phyloP scores from a whole-genome alignment of 1,140 invertebrate species.

The Caenorhabditis inopinata region DNA sequence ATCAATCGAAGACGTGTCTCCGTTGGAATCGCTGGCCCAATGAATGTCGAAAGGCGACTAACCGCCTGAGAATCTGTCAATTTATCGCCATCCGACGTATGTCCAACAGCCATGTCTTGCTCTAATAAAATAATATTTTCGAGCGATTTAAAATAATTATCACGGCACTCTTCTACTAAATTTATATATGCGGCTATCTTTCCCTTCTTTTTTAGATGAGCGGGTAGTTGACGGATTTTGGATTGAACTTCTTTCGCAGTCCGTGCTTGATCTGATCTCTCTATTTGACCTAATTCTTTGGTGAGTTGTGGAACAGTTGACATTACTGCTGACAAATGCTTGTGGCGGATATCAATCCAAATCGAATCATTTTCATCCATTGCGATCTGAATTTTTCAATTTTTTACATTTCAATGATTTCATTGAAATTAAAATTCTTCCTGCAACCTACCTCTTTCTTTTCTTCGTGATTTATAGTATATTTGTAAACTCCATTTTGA shows the following conservation, averaged over 20 bases:
- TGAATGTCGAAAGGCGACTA: neutral
- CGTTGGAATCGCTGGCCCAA: neutral
- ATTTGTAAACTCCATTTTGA: neutral
- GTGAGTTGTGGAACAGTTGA: no score
- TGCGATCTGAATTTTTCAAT: no score
- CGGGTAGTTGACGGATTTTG: neutral
- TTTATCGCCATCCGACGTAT: neutral
- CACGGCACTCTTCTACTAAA: neutral
- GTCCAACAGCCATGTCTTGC: neutral
- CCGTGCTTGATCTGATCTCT: no score
- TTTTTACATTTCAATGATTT: no score
- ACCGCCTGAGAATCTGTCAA: neutral
- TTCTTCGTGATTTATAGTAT: neutral
- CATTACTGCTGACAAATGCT: no score
- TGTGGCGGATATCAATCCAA: no score
- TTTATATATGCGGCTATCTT: neutral
- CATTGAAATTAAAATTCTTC: neutral
- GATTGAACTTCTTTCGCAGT: no score
- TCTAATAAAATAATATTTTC: neutral
- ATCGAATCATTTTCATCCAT: no score
- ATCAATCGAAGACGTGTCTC: neutral
- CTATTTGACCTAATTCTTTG: no score
- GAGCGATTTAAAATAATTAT: neutral
- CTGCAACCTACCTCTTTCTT: neutral
- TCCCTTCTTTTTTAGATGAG: neutral